Base-by-base conservation (phyloP, 1,140 invertebrate genomes). In the Drosophila lini region DNA sequence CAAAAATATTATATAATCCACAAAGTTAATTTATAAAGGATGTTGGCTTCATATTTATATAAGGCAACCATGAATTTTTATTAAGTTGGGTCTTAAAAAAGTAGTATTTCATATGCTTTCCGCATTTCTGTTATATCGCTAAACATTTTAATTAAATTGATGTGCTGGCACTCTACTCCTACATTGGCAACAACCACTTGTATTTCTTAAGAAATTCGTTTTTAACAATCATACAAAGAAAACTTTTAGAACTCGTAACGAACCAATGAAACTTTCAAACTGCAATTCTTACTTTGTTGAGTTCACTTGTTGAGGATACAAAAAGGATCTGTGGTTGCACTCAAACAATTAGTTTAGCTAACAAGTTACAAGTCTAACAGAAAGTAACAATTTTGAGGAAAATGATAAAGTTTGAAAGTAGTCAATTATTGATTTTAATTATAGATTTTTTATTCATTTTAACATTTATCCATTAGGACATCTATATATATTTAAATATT, bases 241-340 rank as follows among this genome's bases (percentile, higher is more conserved):
- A 40, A 31, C 25, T 63, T 59, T n/a, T 11, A 22, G 22, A 32
- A 42, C 36, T 58, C 7, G 3, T 10, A 59, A 19, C 5, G 7
- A 31, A 22, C 53, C 15, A 5, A 16, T 41, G 11, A 64, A 64
- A 61, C 62, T 64, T 64, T 34, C 4, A n/a, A 64, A 45, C 40
- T 36, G 15, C 16, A 62, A n/a, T 22, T 64, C 40, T 34, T 59
- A 42, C 42, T 63, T 63, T 58, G 36, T 42, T 22, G 16, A 31
- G 7, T 31, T 58, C 19, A 25, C 15, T 16, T 59, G 16, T 3
- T 4, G 10, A 22, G 28, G 3, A 34, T 36, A 13, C 11, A 52
- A 11, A 11, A 22, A 15, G 16, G 11, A 0, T 36, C 10, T 22
- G 2, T 36, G 15, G 50, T 36, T 36, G 5, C 16, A 3, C 41